Percentiles rank a stretch among this genome's conserved stretches.
phyloP scores from a whole-genome alignment of 2,797 vertebrate species.

The Anniella stebbinsi region DNA sequence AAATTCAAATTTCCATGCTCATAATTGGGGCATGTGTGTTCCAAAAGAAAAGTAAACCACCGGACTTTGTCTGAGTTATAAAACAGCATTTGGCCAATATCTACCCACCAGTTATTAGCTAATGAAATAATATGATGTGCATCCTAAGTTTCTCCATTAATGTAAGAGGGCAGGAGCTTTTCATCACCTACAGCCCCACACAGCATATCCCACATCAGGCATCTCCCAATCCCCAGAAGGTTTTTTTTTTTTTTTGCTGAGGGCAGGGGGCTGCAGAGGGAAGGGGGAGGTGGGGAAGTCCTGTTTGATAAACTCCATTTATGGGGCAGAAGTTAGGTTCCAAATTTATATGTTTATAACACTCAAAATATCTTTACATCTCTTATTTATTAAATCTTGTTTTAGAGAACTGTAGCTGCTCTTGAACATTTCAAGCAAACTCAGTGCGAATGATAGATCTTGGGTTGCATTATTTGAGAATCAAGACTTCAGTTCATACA shows the following conservation, averaged over 20 bases:
- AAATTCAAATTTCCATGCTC: neutral
- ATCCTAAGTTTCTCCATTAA: neutral
- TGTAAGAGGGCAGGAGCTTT: neutral
- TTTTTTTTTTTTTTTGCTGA: neutral
- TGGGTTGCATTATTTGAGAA: neutral
- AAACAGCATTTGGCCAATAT: neutral
- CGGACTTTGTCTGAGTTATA: neutral
- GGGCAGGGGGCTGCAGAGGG: too few species aligned
- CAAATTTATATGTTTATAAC: neutral
- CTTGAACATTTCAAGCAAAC: neutral
- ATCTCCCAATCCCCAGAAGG: neutral
- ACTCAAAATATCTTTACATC: neutral
- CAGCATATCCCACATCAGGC: neutral
- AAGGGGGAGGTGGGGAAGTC: too few species aligned
- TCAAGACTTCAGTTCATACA: neutral
- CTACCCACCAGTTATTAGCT: neutral
- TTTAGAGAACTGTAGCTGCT: neutral
- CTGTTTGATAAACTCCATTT: neutral
- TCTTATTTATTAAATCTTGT: too few species aligned
- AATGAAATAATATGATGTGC: neutral
- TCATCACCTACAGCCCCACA: neutral
- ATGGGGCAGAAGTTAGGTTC: neutral
- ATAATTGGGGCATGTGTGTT: neutral
- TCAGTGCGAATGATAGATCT: neutral
- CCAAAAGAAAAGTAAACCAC: neutral